Evolutionary conservation across 37 sponge, comb jelly and placozoan genomes (phyloP), one percentile per base, ranked within the genome.

Genomic region (Geodia barretti): DNA sequence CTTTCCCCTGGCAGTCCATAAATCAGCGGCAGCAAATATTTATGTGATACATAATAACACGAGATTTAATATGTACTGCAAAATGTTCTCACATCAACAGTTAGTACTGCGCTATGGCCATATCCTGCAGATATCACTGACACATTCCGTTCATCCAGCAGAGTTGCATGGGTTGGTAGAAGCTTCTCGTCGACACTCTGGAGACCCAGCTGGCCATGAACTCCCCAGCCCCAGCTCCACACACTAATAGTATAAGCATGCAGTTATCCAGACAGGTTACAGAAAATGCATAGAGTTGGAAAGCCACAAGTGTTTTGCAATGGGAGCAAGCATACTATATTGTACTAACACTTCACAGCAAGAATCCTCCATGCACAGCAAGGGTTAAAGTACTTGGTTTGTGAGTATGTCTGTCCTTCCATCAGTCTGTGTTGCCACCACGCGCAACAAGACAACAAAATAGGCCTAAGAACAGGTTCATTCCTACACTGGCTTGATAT

Each of bases 171-270:
- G 20, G 90, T 80, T 29, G 95, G 95, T 23, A 88, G 38, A 24
- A 71, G 43, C 58, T 62, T 54, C 64, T 95, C 90, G 0, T 88
- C 92, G 9, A 68, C 67, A 20, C 64, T 68, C 60, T 74, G 62
- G 43, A 89, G 68, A 17, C 95, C 95, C 37, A 91, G 79, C 81
- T 95, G 95, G 1, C 90, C 86, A 72, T 91, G 92, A 34, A 84
- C 90, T 35, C 87, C 87, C 88, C 89, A 91, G 24, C 95, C 95
- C 95, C 95, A 95, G 25, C 79, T 76, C 87, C 89, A 95, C 23
- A 89, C 82, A 70, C 92, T 92, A 70, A 7, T 30, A 39, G 31
- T n/a, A 40, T 38, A 35, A 24, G 14, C 20, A 25, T 31, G 5
- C 31, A 31, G 5, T 9, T 70, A 70, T 7, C 17, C 38, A 70